A percentile compares a stretch with the other conserved stretches of the same genome.
Conservation (phyloP, 2,888 invertebrate species). For the Caenorhabditis doughertyi region DNA sequence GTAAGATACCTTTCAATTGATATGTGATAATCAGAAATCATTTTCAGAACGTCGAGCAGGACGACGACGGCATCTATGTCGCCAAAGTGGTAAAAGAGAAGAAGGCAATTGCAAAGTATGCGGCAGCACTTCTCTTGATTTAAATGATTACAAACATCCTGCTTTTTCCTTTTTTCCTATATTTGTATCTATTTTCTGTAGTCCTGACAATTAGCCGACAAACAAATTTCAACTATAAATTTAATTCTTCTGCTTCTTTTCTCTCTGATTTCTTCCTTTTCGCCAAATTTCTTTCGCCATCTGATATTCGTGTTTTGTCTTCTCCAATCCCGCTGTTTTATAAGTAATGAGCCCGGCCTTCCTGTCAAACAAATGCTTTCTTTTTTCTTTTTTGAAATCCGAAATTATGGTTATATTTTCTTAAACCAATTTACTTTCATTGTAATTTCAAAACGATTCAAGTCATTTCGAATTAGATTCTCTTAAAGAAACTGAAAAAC, state of each 20-base stretch:
- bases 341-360: conserved; percentile 39
- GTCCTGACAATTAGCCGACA: conserved; percentile 39
- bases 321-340: conserved; percentile 12
- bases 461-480: conserved; percentile 1
- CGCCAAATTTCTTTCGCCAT: conserved; percentile 68
- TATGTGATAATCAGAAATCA: neutral
- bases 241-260: neutral
- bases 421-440: conserved; percentile 34
- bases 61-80: conserved; percentile 77
- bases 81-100: conserved; percentile 81
- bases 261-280: conserved; percentile 4
- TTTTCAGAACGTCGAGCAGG: conserved; percentile 73
- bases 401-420: conserved; percentile 1
- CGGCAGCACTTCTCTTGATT: conserved; percentile 70
- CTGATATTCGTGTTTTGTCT: conserved; percentile 60
- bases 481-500: neutral
- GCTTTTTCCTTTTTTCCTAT: conserved; percentile 1
- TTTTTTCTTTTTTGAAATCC: conserved; percentile 13
- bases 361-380: conserved; percentile 23
- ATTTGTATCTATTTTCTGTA: conserved; percentile 62
- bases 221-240: neutral
- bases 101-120: conserved; percentile 79
- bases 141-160: conserved; percentile 25
- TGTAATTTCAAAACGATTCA: conserved; percentile 33
- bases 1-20: conserved; percentile 28